A percentile compares a stretch with the other conserved stretches of the same genome.
phyloP scores from a whole-genome alignment of 2,797 vertebrate genomes.

The Centroberyx gerrardi region DNA sequence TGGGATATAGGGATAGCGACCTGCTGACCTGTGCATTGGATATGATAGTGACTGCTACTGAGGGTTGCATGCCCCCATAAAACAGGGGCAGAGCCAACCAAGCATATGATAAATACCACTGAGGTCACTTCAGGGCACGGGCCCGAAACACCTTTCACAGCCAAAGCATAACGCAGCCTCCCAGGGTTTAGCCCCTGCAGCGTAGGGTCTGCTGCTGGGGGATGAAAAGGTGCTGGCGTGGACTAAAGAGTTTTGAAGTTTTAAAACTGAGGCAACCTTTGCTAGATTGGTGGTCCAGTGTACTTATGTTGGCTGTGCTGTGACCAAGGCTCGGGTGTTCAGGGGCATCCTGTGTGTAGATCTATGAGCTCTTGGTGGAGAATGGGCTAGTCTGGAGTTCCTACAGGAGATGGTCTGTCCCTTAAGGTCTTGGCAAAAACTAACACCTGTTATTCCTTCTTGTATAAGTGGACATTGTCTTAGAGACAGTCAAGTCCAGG shows the following conservation, averaged over 20 bases:
- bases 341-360: no score
- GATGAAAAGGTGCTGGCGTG: constrained; percentile 69
- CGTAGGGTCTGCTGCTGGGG: constrained; percentile 57
- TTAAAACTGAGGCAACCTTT: constrained; percentile 33
- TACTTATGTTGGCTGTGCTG: no score
- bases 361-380: no score
- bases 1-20: constrained; percentile 54
- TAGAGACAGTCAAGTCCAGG: neutral
- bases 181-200: constrained; percentile 66
- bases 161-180: constrained; percentile 51
- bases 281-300: constrained; percentile 28
- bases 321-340: no score
- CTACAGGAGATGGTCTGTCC: no score
- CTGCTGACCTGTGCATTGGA: constrained; percentile 72
- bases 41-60: constrained; percentile 63
- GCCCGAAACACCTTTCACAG: constrained; percentile 64
- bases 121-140: constrained; percentile 70
- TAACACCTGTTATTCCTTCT: neutral
- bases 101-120: constrained; percentile 76
- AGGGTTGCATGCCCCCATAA: constrained; percentile 65
- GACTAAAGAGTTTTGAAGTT: constrained; percentile 53
- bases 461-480: neutral
- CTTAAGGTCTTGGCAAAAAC: no score
- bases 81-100: constrained; percentile 70
- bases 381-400: no score